These are phyloP conservation scores for Malurus leucopterus DNA, from an alignment of 2,797 vertebrate genomes.

Conservation along the genomic window DNA sequence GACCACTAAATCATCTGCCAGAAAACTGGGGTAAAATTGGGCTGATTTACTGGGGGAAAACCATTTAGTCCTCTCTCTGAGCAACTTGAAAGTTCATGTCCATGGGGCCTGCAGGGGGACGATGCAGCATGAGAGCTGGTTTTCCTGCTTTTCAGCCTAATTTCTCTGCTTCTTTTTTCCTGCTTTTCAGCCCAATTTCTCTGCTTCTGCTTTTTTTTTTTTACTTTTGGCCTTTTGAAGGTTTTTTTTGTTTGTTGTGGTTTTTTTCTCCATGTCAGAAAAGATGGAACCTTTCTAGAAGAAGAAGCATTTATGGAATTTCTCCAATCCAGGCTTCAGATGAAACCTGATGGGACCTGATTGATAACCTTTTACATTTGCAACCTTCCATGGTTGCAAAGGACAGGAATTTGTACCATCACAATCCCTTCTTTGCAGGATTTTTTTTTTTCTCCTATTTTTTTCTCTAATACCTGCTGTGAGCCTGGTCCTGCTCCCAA, in stretches of 20 bases:
- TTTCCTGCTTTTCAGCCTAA: not conserved
- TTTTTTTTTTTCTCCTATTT: not conserved
- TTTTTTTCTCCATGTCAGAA: fast-evolving
- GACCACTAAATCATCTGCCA: not conserved
- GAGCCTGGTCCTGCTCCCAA: not conserved
- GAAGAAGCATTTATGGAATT: not conserved
- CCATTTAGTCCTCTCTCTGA: not conserved
- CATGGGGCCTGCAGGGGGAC: too few relatives aligned
- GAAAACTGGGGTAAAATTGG: not conserved
- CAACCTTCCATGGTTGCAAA: not conserved
- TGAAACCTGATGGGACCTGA: not conserved
- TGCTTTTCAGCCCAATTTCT: not conserved
- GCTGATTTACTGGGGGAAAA: not conserved
- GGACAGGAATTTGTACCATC: not conserved
- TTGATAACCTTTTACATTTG: not conserved
- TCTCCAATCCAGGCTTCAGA: not conserved
- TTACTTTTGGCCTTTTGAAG: too few relatives aligned
- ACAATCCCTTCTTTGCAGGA: not conserved
- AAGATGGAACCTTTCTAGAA: not conserved
- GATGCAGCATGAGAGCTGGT: not conserved
- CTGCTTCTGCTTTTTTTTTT: not conserved
- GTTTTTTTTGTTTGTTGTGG: not conserved
- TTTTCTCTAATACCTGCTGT: not conserved
- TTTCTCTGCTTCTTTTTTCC: not conserved
- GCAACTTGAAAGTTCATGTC: not conserved